Base-by-base conservation (phyloP, 2,113 vertebrate genomes). In the Numenius arquata region DNA sequence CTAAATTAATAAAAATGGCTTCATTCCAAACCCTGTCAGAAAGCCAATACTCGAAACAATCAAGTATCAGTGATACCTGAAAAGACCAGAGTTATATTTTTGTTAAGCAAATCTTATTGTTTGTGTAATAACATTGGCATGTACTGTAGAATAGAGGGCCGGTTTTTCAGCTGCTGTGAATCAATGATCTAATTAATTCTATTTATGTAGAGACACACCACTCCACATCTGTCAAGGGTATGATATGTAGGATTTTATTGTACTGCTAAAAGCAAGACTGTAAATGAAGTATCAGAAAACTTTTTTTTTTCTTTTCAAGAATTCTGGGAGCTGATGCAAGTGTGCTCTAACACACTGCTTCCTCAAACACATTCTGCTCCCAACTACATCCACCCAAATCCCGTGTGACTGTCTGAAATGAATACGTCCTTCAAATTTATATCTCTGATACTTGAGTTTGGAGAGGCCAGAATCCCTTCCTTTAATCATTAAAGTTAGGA, bases 1-100 rank as follows among this genome's bases (percentile, higher is more conserved):
- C 98, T 98, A 98, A 98, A 98, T 98, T 98, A 98, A 98, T 98
- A 98, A 98, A 98, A 98, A 98, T 98, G 98, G 98, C 98, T 98
- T 98, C 98, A 98, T 98, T 98, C 98, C 98, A 98, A 98, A 96
- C 88, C 92, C 97, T 98, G 98, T 98, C 98, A 98, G 98, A 98
- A 98, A 98, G 97, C 98, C 98, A 98, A 98, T 98, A 98, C 95
- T 97, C 34, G 79, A 98, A 98, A 97, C 98, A 98, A 97, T 98
- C 97, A 97, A 96, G 95, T 95, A 96, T 94, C 98, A 97, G 95
- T 97, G 98, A 97, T 98, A 98, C 98, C 97, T 98, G 91, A 97
- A 96, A 97, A 95, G 92, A 87, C 65, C 91, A 76, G 93, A 93
- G 95, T 96, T 97, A 97, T 97, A 96, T 96, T 96, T 96, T 95